Conservation (phyloP, 2,113 vertebrate species). For the Motacilla alba region DNA sequence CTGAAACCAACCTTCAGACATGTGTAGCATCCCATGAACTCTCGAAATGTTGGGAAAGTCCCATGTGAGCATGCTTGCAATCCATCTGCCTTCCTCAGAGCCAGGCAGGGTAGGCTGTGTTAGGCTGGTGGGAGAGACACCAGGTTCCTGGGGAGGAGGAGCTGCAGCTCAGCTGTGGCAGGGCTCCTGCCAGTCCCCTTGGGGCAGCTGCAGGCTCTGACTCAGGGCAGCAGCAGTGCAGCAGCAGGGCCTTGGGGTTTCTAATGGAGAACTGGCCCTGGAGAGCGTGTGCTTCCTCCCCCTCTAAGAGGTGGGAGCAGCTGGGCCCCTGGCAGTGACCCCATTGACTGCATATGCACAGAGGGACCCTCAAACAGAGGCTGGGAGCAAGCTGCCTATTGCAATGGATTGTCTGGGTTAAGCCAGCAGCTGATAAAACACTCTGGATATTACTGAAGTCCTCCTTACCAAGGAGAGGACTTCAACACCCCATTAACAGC, state of each 20-base stretch:
- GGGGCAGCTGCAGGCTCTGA: neutral
- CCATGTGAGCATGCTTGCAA: neutral
- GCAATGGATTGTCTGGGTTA: neutral
- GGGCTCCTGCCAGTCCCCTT: neutral
- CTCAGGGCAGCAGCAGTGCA: neutral
- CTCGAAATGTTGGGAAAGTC: neutral
- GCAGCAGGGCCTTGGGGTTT: fast-evolving
- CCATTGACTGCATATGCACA: neutral
- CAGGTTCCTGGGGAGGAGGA: neutral
- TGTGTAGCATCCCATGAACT: neutral
- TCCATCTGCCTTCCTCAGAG: neutral
- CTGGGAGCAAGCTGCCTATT: neutral
- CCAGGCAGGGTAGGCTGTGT: fast-evolving
- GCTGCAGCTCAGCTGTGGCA: neutral
- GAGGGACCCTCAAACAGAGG: neutral
- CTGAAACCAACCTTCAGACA: neutral
- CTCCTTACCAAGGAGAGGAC: neutral
- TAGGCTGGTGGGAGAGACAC: neutral
- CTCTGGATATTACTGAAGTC: neutral
- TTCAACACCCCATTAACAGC: neutral
- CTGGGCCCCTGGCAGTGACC: neutral
- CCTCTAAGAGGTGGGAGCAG: neutral
- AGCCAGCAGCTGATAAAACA: neutral
- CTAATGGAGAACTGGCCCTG: fast-evolving
- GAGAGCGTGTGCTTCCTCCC: neutral